phyloP scores from a whole-genome alignment of 2,888 invertebrate species.

The Xestia c-nigrum region DNA sequence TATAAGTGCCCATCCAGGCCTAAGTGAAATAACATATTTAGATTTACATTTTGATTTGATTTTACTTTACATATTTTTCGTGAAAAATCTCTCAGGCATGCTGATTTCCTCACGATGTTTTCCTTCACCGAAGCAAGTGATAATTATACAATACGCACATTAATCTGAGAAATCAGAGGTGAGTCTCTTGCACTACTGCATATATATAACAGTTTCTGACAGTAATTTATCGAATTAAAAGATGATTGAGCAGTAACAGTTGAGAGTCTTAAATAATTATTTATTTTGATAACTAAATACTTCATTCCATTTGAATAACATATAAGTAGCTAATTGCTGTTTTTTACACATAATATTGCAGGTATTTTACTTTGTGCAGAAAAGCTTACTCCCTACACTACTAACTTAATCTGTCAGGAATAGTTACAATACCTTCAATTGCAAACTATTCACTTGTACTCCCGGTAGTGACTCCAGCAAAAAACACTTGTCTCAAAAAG shows the following conservation, averaged over 20 bases:
- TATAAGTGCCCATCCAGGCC: too few relatives aligned
- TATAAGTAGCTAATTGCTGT: not conserved
- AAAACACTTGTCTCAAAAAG: slow-evolving; percentile 12
- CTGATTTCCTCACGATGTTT: too few relatives aligned
- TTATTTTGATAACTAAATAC: not conserved
- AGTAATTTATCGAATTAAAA: not conserved
- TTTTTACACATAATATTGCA: not conserved
- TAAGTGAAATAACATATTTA: too few relatives aligned
- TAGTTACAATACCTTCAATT: not conserved
- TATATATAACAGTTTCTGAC: not conserved
- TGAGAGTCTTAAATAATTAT: not conserved
- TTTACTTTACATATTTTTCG: too few relatives aligned
- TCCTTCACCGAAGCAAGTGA: too few relatives aligned
- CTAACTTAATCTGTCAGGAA: not conserved
- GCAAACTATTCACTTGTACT: not conserved
- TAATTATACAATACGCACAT: too few relatives aligned
- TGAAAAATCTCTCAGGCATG: too few relatives aligned
- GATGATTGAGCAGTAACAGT: not conserved
- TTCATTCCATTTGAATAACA: not conserved
- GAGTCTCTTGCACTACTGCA: too few relatives aligned
- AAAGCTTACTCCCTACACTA: not conserved
- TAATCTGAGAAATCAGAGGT: too few relatives aligned
- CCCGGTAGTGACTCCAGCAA: not conserved
- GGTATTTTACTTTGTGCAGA: not conserved
- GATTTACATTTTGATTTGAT: too few relatives aligned